phyloP scores from a whole-genome alignment of 2,113 vertebrate genomes.

The Terrapene triunguis region DNA sequence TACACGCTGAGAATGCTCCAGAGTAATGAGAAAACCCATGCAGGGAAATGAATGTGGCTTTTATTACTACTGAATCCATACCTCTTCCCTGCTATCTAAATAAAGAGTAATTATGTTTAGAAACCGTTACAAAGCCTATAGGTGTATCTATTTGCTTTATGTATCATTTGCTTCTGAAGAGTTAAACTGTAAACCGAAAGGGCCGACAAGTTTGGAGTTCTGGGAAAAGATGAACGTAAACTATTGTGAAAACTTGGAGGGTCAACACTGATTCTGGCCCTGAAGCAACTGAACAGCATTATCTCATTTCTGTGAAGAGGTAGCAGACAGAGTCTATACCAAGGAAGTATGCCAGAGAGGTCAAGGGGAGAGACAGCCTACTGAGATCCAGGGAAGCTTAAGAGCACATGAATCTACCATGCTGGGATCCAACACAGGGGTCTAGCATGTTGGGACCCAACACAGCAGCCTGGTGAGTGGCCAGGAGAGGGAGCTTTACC shows the following conservation, averaged over 20 bases:
- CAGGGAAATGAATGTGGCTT: not conserved
- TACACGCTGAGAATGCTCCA: too few relatives aligned
- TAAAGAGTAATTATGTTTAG: not conserved
- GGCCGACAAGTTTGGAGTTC: not conserved
- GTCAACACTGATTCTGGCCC: not conserved
- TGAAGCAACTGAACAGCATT: not conserved
- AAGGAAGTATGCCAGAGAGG: not conserved
- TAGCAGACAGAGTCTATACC: not conserved
- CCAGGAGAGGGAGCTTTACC: not conserved
- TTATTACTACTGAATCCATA: not conserved
- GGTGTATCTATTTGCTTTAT: not conserved
- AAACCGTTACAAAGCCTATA: not conserved
- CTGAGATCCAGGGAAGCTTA: not conserved
- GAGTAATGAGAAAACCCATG: not conserved
- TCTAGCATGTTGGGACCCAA: not conserved
- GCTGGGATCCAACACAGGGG: too few relatives aligned
- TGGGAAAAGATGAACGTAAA: not conserved
- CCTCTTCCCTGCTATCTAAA: not conserved
- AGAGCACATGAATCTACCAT: not conserved
- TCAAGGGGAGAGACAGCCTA: not conserved
- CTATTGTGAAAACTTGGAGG: not conserved
- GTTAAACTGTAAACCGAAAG: not conserved
- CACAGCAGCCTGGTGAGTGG: not conserved
- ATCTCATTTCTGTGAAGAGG: not conserved
- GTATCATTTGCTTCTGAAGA: not conserved